Percentiles rank a stretch among this genome's conserved stretches.
Conservation (phyloP, 2,113 vertebrate species). For the Pristiophorus japonicus region DNA sequence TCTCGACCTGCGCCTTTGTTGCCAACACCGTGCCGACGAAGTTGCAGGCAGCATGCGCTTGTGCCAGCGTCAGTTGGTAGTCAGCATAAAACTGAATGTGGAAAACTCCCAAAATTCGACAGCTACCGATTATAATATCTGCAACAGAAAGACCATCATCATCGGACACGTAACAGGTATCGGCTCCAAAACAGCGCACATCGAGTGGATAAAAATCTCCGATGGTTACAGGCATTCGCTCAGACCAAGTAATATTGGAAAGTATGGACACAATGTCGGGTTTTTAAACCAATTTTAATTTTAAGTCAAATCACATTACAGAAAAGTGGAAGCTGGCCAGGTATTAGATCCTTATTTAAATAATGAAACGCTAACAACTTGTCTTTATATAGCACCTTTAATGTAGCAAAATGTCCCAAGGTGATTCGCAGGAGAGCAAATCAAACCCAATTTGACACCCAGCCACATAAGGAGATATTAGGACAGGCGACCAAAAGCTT, state of each 20-base stretch:
- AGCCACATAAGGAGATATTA: too few relatives aligned
- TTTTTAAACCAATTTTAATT: too few relatives aligned
- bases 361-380: background rate
- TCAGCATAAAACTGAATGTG: slow-evolving; percentile 48
- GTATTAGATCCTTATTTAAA: too few relatives aligned
- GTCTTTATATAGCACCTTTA: background rate
- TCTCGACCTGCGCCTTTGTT: slow-evolving; percentile 60
- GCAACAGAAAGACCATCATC: slow-evolving; percentile 46
- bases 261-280: too few relatives aligned
- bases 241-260: background rate
- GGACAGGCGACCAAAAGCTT: too few relatives aligned
- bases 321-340: too few relatives aligned
- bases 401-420: background rate
- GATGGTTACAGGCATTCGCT: background rate
- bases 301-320: too few relatives aligned
- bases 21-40: slow-evolving; percentile 62
- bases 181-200: too few relatives aligned
- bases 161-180: background rate
- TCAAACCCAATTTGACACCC: too few relatives aligned
- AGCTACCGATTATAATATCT: slow-evolving; percentile 50
- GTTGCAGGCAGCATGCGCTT: slow-evolving; percentile 61
- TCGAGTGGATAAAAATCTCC: background rate
- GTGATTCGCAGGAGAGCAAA: background rate
- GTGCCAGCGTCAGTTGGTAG: slow-evolving; percentile 57
- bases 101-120: slow-evolving; percentile 65